A percentile compares a stretch with the other conserved stretches of the same genome.
Evolutionary conservation across 2,888 invertebrate genomes (phyloP).

Genomic region (Operophtera brumata): DNA sequence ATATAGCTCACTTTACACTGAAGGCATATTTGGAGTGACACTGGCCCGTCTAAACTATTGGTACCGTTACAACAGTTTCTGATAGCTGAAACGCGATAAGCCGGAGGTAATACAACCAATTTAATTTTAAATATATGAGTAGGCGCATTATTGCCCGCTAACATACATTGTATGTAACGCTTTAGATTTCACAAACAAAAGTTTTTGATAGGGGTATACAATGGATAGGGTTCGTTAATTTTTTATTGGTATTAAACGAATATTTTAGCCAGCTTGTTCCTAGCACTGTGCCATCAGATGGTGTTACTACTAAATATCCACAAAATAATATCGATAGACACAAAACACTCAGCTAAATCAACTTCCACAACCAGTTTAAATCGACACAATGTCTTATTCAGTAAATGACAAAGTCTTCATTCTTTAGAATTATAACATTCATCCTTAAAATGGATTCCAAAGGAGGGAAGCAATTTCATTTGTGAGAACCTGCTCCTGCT

Average conservation of each 20-base stretch:
- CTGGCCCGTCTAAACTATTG: slow-evolving; percentile 47
- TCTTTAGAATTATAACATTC: slow-evolving; percentile 77
- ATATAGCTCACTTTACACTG: slow-evolving; percentile 9
- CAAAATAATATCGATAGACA: not conserved
- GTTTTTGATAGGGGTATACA: slow-evolving; percentile 13
- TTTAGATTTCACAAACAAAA: slow-evolving; percentile 20
- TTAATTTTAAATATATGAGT: slow-evolving; percentile 54
- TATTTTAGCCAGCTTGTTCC: too few relatives aligned
- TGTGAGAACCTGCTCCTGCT: slow-evolving; percentile 78
- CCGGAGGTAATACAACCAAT: slow-evolving; percentile 51
- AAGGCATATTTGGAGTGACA: not conserved
- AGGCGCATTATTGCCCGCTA: slow-evolving; percentile 42
- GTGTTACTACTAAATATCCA: too few relatives aligned
- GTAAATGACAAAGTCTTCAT: slow-evolving; percentile 72
- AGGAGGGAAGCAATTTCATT: slow-evolving; percentile 80
- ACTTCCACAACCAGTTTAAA: slow-evolving; percentile 27
- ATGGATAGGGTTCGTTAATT: not conserved
- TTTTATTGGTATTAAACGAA: too few relatives aligned
- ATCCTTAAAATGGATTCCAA: slow-evolving; percentile 79
- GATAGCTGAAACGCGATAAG: slow-evolving; percentile 51
- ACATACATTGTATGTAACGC: slow-evolving; percentile 31
- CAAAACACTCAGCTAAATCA: slow-evolving; percentile 5
- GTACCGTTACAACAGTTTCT: slow-evolving; percentile 51
- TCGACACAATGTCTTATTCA: slow-evolving; percentile 29
- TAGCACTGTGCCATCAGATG: too few relatives aligned